Conservation (phyloP, 1,140 invertebrate species). For the Lordiphosa collinella region DNA sequence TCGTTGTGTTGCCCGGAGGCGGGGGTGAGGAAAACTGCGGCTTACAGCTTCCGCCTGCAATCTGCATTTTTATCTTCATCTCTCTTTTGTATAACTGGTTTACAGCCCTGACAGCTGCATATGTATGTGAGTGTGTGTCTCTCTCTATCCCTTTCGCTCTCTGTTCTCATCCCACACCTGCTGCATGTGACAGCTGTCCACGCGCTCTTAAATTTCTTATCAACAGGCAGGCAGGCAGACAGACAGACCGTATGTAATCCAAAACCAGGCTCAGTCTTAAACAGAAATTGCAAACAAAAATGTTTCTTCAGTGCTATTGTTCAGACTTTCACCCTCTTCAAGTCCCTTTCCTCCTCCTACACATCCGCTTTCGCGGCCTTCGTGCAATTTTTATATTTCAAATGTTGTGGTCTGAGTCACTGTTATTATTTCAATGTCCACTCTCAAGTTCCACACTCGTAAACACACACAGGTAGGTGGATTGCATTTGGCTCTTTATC, state of each 20-base stretch:
- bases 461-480: slow-evolving; percentile 3
- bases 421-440: slow-evolving; percentile 20
- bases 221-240: slow-evolving; percentile 19
- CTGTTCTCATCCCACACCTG: slow-evolving; percentile 46
- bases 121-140: slow-evolving; percentile 9
- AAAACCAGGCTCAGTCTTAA: slow-evolving; percentile 31
- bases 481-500: slow-evolving; percentile 34
- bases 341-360: slow-evolving; percentile 14
- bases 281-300: slow-evolving; percentile 21
- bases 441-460: slow-evolving; percentile 5
- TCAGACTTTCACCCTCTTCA: slow-evolving; percentile 21
- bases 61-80: slow-evolving; percentile 13
- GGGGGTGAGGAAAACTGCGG: slow-evolving; percentile 20
- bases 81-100: slow-evolving; percentile 54
- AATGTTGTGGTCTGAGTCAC: slow-evolving; percentile 24
- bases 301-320: slow-evolving; percentile 25
- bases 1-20: slow-evolving; percentile 34
- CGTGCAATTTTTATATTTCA: slow-evolving; percentile 44
- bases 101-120: slow-evolving; percentile 35
- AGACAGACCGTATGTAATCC: neutral
- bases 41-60: slow-evolving; percentile 37
- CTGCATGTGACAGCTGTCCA: slow-evolving; percentile 41
- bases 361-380: slow-evolving; percentile 2
- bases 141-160: slow-evolving; percentile 1
- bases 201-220: slow-evolving; percentile 66